Evolutionary conservation across 2,113 vertebrate genomes (phyloP).

Genomic region (Rhynchomys soricoides): DNA sequence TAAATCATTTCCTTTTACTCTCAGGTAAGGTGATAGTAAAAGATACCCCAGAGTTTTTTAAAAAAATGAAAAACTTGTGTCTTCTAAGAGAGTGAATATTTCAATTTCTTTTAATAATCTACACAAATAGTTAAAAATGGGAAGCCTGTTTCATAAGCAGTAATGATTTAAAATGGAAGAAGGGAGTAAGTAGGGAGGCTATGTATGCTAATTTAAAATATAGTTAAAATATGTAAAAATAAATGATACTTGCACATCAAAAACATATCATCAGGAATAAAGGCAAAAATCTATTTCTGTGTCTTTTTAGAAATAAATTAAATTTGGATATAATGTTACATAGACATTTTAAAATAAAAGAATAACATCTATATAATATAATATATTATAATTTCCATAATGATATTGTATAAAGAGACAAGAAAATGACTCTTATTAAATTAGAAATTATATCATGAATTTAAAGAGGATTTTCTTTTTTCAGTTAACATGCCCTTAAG

Average conservation of each 20-base stretch:
- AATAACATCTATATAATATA: neutral
- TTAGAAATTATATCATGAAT: neutral
- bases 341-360: neutral
- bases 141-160: conserved; percentile 45
- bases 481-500: conserved; percentile 30
- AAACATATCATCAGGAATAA: neutral
- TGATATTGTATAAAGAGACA: neutral
- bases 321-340: neutral
- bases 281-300: conserved; percentile 22
- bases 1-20: conserved; percentile 31
- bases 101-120: conserved; percentile 67
- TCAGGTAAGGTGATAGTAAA: conserved; percentile 39
- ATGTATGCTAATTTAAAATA: neutral
- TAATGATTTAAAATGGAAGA: conserved; percentile 40
- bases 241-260: neutral
- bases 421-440: neutral
- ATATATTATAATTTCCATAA: conserved; percentile 19
- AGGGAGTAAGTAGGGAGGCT: neutral
- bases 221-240: neutral
- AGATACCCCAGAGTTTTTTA: conserved; percentile 42
- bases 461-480: conserved; percentile 46
- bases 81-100: conserved; percentile 49
- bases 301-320: conserved; percentile 55
- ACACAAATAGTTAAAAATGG: conserved; percentile 46
- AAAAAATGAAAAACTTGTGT: neutral